phyloP scores from a whole-genome alignment of 2,113 vertebrate species.

The Diadophis punctatus region DNA sequence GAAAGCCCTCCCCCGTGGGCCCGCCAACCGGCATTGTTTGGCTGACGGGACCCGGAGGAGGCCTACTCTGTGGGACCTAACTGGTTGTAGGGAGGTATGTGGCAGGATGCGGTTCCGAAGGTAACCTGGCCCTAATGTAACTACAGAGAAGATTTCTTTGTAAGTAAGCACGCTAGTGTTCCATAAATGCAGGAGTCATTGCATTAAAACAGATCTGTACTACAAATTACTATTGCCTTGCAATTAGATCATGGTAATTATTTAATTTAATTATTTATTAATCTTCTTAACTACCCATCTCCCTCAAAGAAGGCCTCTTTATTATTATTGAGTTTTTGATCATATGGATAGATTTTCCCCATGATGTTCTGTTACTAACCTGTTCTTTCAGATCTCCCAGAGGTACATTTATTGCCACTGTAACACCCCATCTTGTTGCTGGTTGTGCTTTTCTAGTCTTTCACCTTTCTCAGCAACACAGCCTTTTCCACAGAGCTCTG shows the following conservation, averaged over 20 bases:
- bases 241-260: background rate
- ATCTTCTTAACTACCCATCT: too few species aligned
- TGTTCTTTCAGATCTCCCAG: background rate
- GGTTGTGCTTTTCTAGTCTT: background rate
- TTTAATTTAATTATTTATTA: too few species aligned
- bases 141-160: background rate
- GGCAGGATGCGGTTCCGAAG: too few species aligned
- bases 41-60: too few species aligned
- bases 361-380: background rate
- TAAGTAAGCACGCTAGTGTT: background rate
- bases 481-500: background rate
- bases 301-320: too few species aligned
- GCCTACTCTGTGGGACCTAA: too few species aligned
- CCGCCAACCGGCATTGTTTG: too few species aligned
- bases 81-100: too few species aligned
- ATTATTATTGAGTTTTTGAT: background rate
- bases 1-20: too few species aligned
- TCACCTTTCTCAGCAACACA: background rate
- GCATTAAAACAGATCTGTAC: background rate
- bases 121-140: too few species aligned
- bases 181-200: background rate
- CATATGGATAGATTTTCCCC: background rate
- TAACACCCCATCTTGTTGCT: background rate
- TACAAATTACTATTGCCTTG: background rate
- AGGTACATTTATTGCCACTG: background rate